These are phyloP conservation scores for Petrocephalus sullivani DNA, from an alignment of 2,797 vertebrate species.

Conservation along the genomic window DNA sequence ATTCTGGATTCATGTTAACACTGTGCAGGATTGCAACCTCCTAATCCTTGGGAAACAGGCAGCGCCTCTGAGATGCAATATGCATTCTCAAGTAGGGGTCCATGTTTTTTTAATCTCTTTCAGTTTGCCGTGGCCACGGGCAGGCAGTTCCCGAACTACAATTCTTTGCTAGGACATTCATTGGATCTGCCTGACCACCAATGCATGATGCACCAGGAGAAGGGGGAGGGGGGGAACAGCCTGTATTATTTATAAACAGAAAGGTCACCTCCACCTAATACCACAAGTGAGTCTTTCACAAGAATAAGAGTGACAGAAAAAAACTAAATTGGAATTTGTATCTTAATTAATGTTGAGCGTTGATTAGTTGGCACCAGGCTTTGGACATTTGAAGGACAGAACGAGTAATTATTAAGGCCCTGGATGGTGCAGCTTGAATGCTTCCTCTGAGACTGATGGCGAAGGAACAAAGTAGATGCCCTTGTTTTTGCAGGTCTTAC, in stretches of 20 bases:
- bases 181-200: not conserved
- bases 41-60: not conserved
- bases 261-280: not conserved
- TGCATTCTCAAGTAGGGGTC: not conserved
- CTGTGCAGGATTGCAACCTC: not conserved
- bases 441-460: not conserved
- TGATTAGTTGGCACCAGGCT: not conserved
- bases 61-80: not conserved
- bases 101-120: constrained; percentile 5
- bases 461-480: not conserved
- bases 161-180: not conserved
- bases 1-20: not conserved
- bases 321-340: not conserved
- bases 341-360: not conserved
- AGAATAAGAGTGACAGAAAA: not conserved
- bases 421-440: not conserved
- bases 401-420: not conserved
- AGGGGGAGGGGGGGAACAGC: not conserved
- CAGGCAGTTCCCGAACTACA: not conserved
- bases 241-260: not conserved
- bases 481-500: not conserved
- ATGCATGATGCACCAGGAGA: not conserved
- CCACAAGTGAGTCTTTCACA: not conserved
- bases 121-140: not conserved
- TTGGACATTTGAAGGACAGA: not conserved